phyloP scores from a whole-genome alignment of 2,888 invertebrate genomes.

The Phrixothrix hirtus region DNA sequence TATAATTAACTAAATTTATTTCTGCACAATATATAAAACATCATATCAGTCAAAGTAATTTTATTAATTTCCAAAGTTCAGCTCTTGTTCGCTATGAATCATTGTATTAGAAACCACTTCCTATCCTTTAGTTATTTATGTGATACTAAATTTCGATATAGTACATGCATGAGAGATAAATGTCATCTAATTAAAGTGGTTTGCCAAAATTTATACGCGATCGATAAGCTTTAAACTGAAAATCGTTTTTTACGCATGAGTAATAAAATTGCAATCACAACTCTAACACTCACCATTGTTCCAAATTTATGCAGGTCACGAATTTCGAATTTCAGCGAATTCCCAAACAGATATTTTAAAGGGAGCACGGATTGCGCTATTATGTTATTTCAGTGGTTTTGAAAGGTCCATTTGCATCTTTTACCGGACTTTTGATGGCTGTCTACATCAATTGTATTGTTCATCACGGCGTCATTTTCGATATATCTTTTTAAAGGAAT shows the following conservation, averaged over 20 bases:
- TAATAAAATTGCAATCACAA: conserved; percentile 22
- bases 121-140: neutral
- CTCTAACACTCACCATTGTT: conserved; percentile 23
- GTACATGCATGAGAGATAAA: neutral
- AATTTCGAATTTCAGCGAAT: conserved; percentile 26
- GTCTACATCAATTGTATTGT: conserved; percentile 18
- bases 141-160: neutral
- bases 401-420: conserved; percentile 26
- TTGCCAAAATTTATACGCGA: conserved; percentile 6
- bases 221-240: conserved; percentile 16
- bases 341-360: conserved; percentile 28
- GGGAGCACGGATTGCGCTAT: conserved; percentile 23
- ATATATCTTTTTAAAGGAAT: too few relatives aligned
- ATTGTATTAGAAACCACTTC: too few relatives aligned
- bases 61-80: too few relatives aligned
- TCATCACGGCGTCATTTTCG: conserved; percentile 9
- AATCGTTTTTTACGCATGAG: conserved; percentile 24
- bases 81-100: too few relatives aligned
- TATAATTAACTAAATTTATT: too few relatives aligned
- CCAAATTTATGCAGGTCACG: conserved; percentile 30
- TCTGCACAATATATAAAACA: too few relatives aligned
- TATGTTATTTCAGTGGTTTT: conserved; percentile 24
- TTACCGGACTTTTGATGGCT: conserved; percentile 20
- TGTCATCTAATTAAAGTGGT: conserved; percentile 10
- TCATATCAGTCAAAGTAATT: too few relatives aligned